These are phyloP conservation scores for Musca vetustissima DNA, from an alignment of 1,140 invertebrate genomes.

Conservation along the genomic window DNA sequence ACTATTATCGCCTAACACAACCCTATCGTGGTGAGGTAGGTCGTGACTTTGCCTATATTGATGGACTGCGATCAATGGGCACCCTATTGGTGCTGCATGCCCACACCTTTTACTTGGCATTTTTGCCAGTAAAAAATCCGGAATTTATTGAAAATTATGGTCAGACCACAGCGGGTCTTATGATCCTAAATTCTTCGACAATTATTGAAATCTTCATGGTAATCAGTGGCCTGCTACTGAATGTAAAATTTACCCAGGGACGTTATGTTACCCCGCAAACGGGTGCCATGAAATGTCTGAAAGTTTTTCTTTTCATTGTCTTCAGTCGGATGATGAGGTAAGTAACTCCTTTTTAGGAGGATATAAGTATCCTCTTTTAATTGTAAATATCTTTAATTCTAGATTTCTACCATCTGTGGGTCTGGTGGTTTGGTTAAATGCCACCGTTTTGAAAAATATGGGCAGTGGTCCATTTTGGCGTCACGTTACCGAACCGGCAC, in stretches of 20 bases:
- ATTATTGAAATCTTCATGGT: conserved; percentile 61
- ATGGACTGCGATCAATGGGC: conserved; percentile 41
- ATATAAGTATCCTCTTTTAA: too few relatives aligned
- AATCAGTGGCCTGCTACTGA: conserved; percentile 60
- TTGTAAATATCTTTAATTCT: neutral
- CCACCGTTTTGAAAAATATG: conserved; percentile 52
- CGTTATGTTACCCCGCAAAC: conserved; percentile 35
- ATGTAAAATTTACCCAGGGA: conserved; percentile 56
- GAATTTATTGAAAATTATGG: conserved; percentile 45
- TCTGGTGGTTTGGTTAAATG: conserved; percentile 58
- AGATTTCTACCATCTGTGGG: conserved; percentile 59
- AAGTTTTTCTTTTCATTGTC: neutral
- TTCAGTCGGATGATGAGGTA: conserved; percentile 1
- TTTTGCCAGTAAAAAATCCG: conserved; percentile 41
- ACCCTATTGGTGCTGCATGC: conserved; percentile 43
- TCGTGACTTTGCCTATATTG: conserved; percentile 41
- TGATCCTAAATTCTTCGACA: conserved; percentile 58
- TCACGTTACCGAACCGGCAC: conserved; percentile 54
- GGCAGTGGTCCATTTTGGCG: conserved; percentile 60
- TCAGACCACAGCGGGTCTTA: conserved; percentile 33
- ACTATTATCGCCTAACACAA: conserved; percentile 43
- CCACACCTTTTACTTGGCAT: conserved; percentile 40
- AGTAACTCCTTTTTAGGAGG: too few relatives aligned
- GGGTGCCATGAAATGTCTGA: conserved; percentile 28
- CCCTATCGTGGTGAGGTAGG: conserved; percentile 19